phyloP scores from a whole-genome alignment of 2,797 vertebrate species.

The Dicrostonyx torquatus region DNA sequence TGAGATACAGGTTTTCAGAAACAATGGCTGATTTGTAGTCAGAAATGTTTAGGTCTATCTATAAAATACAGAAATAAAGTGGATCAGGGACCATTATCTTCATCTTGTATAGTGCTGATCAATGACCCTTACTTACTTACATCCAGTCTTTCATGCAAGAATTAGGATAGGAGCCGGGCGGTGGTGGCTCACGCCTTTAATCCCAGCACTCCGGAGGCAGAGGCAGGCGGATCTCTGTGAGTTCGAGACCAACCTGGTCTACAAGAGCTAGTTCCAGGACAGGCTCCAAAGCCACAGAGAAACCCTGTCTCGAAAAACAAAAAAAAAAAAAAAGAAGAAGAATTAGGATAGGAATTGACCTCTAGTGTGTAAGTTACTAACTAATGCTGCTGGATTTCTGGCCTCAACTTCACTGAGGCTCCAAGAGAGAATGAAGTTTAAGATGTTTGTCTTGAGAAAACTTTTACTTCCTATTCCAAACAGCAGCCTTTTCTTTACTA shows the following conservation, averaged over 20 bases:
- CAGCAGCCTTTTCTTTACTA: background rate
- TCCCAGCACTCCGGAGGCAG: too few species aligned
- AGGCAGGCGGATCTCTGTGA: too few species aligned
- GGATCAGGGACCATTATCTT: background rate
- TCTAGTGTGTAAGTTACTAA: background rate
- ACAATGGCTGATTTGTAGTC: background rate
- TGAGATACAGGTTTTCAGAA: background rate
- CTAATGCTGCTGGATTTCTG: background rate
- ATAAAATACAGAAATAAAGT: background rate
- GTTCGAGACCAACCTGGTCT: too few species aligned
- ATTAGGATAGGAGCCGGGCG: too few species aligned
- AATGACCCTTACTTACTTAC: background rate
- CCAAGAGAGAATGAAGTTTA: background rate
- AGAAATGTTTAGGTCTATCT: background rate
- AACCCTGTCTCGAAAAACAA: too few species aligned
- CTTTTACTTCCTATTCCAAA: background rate
- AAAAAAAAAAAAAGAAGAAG: too few species aligned
- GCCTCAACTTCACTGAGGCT: background rate
- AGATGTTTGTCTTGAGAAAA: background rate
- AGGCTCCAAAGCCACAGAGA: too few species aligned
- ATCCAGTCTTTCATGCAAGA: background rate
- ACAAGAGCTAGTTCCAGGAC: too few species aligned
- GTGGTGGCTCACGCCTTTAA: too few species aligned
- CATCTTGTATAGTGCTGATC: too few species aligned
- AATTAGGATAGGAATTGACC: background rate